Conservation (phyloP, 2,113 vertebrate species). For the Nesoenas mayeri region DNA sequence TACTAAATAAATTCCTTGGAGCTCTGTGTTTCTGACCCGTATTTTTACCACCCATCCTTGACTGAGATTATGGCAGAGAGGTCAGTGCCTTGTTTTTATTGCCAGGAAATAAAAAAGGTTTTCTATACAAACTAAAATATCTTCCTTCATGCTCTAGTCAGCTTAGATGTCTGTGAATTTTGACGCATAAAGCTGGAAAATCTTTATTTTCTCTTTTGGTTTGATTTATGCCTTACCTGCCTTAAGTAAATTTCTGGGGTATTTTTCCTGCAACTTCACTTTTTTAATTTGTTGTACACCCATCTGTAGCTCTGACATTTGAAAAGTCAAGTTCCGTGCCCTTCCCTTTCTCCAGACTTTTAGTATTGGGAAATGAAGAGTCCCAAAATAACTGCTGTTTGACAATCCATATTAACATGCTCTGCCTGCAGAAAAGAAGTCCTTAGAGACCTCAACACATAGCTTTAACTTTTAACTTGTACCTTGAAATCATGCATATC, state of each 20-base stretch:
- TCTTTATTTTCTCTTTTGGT: not conserved
- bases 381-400: not conserved
- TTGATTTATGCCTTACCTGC: not conserved
- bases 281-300: not conserved
- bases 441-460: not conserved
- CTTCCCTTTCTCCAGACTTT: not conserved
- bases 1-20: not conserved
- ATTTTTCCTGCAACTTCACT: not conserved
- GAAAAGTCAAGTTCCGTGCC: not conserved
- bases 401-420: not conserved
- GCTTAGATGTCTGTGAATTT: not conserved
- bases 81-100: not conserved
- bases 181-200: not conserved
- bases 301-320: not conserved
- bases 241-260: not conserved
- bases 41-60: not conserved
- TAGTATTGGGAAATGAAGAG: not conserved
- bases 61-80: not conserved
- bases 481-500: not conserved
- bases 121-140: not conserved
- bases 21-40: not conserved
- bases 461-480: not conserved
- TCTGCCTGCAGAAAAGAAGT: not conserved
- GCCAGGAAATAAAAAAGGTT: not conserved
- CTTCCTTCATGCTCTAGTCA: not conserved